Percentiles rank a stretch among this genome's conserved stretches.
These are phyloP conservation scores for Zaprionus ghesquierei DNA, from an alignment of 1,140 invertebrate genomes.

Conservation along the genomic window DNA sequence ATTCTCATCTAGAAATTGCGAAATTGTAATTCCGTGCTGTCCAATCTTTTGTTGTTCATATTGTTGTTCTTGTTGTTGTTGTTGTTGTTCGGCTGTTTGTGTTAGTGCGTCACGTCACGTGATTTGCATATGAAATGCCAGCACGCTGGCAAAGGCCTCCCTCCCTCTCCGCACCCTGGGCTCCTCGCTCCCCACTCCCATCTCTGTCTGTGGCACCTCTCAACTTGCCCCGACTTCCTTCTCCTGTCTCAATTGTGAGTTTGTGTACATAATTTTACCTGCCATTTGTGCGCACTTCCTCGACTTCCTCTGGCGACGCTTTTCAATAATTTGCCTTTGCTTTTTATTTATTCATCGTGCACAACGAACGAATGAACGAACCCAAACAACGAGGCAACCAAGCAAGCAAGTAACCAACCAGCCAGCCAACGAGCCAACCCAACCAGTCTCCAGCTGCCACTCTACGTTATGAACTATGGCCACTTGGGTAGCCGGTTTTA, in stretches of 20 bases:
- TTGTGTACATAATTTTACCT: slow-evolving; percentile 46
- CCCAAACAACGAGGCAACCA: too few species aligned
- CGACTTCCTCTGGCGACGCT: slow-evolving; percentile 51
- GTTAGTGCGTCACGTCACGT: slow-evolving; percentile 43
- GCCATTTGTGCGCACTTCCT: slow-evolving; percentile 49
- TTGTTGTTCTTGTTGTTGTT: slow-evolving; percentile 7
- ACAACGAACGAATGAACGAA: not conserved
- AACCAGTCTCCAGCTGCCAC: slow-evolving; percentile 32
- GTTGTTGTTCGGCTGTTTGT: slow-evolving; percentile 7
- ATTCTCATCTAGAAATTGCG: slow-evolving; percentile 42
- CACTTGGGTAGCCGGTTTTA: slow-evolving; percentile 13
- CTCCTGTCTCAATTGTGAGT: slow-evolving; percentile 16
- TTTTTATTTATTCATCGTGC: slow-evolving; percentile 53
- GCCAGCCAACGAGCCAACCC: too few species aligned
- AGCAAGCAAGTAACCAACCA: slow-evolving; percentile 17
- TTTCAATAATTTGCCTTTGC: slow-evolving; percentile 47
- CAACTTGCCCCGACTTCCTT: not conserved
- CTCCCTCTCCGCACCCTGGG: not conserved
- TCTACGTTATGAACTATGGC: slow-evolving; percentile 15
- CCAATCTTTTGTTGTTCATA: slow-evolving; percentile 30
- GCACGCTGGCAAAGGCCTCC: slow-evolving; percentile 41
- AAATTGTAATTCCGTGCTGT: slow-evolving; percentile 54
- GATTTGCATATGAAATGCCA: slow-evolving; percentile 69
- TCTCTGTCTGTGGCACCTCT: not conserved
- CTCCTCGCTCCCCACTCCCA: not conserved